Evolutionary conservation across 2,888 invertebrate species (phyloP), one percentile per base, ranked within the genome.

Genomic region (Scaptomyza caliginosa): DNA sequence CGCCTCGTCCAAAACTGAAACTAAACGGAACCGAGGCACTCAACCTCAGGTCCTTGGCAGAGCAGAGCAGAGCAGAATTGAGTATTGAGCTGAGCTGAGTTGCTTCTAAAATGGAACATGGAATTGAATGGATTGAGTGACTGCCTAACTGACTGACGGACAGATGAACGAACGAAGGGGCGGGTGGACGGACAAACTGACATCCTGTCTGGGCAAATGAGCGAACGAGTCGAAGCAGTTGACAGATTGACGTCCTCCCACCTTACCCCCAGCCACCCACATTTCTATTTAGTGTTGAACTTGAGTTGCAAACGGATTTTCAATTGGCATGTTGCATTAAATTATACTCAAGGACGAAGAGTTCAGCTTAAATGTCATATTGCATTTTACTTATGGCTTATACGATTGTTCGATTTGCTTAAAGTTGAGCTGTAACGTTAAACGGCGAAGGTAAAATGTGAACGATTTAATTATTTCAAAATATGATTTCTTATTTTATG

Each of bases 1-100:
- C 82, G 80, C 83, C 89, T 88, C 88, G 85, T 86, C 85, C 85
- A 70, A 81, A 88, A 81, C 88, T 89, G 74, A 74, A 84, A 86
- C 88, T 79, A 83, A 87, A 88, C 86, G 77, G 72, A 79, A 83
- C 67, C 74, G 83, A 80, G 74, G 57, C 77, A 64, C 78, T 86
- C 74, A 63, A 82, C 74, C 76, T 67, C 67, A 86, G 65, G 62
- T 77, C 67, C 70, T 69, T 67, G 36, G n/a, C 19, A 23, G 45
- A 16, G 34, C 16, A 2, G 32, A 34, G 13, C 32, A 21, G 30
- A n/a, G 30, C 30, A 32, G 32, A n/a, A n/a, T n/a, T n/a, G n/a
- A 32, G 24, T n/a, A 52, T 52, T 32, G 32, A 52, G 34, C 40
- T 40, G 32, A 23, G 21, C 51, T 42, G 30, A 30, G 32, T 4